These are phyloP conservation scores for Danio albolineatus DNA, from an alignment of 2,797 vertebrate genomes.

Conservation along the genomic window DNA sequence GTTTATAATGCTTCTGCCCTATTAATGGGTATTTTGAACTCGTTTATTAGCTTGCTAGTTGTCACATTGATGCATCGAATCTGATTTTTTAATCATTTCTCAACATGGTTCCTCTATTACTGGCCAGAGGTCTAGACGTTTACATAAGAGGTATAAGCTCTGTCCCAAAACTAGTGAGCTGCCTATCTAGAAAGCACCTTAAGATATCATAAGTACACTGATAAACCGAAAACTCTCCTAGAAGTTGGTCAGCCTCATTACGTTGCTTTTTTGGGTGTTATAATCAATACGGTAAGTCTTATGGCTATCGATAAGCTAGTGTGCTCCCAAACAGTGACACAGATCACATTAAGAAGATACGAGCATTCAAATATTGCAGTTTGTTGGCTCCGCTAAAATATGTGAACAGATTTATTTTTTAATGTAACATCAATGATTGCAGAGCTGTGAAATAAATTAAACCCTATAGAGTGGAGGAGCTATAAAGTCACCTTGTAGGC, in stretches of 20 bases:
- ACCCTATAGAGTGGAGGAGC: no score
- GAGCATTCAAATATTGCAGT: no score
- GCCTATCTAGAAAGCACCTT: neutral
- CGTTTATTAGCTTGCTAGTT: conserved; percentile 27
- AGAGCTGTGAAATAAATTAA: no score
- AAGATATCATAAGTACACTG: neutral
- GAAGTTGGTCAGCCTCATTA: neutral
- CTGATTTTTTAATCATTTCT: conserved; percentile 32
- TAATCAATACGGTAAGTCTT: no score
- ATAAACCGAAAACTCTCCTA: neutral
- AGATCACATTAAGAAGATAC: no score
- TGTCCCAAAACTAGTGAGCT: neutral
- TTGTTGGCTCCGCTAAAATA: no score
- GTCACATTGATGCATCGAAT: conserved; percentile 29
- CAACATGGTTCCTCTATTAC: conserved; percentile 25
- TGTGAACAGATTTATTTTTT: no score
- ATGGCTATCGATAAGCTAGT: no score
- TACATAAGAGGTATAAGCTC: neutral
- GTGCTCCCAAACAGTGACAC: no score
- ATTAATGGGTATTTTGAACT: conserved; percentile 33
- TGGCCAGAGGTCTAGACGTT: conserved; percentile 23
- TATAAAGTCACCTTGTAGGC: no score
- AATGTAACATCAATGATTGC: no score
- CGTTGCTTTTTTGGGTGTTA: neutral
- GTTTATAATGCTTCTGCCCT: conserved; percentile 26